Percentiles rank a stretch among this genome's conserved stretches.
Conservation (phyloP, 2,113 vertebrate genomes). For the Leptodactylus fuscus region DNA sequence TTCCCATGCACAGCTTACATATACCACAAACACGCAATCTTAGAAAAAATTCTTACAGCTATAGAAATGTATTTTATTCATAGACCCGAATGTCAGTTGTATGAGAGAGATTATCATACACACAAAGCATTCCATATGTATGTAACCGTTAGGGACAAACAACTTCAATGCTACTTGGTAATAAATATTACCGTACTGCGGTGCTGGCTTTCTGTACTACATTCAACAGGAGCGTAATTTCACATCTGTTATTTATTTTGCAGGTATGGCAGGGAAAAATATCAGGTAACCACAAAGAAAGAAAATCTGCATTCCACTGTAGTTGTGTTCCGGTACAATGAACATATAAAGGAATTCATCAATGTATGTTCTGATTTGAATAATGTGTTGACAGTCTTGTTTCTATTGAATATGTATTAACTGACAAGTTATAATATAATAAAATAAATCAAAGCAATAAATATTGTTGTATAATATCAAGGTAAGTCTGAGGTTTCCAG, state of each 20-base stretch:
- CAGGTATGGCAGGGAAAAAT: slow-evolving; percentile 26
- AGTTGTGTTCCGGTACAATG: slow-evolving; percentile 19
- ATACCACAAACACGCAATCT: slow-evolving; percentile 37
- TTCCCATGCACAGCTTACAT: background rate
- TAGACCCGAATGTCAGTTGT: background rate
- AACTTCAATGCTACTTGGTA: background rate
- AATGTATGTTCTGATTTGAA: background rate
- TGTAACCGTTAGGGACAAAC: background rate
- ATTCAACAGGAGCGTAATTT: slow-evolving; percentile 15
- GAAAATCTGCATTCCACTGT: slow-evolving; percentile 24
- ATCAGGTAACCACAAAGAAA: slow-evolving; percentile 33
- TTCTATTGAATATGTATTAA: slow-evolving; percentile 21
- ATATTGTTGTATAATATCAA: background rate
- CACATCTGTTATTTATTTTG: slow-evolving; percentile 48
- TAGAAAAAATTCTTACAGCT: background rate
- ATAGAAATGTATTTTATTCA: background rate
- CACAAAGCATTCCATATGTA: background rate
- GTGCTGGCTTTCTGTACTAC: background rate
- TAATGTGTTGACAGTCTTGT: background rate
- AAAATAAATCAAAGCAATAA: background rate
- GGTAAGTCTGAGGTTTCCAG: background rate
- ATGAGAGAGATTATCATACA: background rate
- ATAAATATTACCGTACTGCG: background rate
- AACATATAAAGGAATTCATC: slow-evolving; percentile 1
- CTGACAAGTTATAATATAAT: slow-evolving; percentile 16